Evolutionary conservation across 2,113 vertebrate species (phyloP), one percentile per base, ranked within the genome.

Genomic region (Odocoileus hemionus): DNA sequence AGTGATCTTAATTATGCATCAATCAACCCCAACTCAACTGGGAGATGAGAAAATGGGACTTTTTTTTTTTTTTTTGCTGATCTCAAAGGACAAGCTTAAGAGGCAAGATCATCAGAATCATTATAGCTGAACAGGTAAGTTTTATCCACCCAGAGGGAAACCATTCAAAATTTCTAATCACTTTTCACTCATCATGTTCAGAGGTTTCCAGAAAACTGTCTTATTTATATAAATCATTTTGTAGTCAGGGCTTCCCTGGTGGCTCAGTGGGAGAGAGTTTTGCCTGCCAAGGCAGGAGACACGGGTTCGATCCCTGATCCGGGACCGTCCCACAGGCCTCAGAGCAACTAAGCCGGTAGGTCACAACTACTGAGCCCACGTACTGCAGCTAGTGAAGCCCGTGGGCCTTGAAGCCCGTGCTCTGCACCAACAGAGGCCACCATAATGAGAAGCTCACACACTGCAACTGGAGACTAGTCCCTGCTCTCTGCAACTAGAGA

Each of bases 1-100:
- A 96, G 91, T 89, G 58, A 98, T 98, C 97, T 98, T 98, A 98
- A 98, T 98, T 98, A 97, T 89, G 64, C 91, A 98, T 98, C 97
- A 97, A 96, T 98, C 98, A 98, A 98, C 92, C 60, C 94, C 90
- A 95, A 91, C 43, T 97, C 50, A 87, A 95, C 90, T 93, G 91
- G 45, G 90, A 98, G 90, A 95, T 94, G 91, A 96, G 87, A 98
- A 98, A 2, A 13, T 95, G 79, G 0, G 5, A 87, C 94, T n/a
- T 70, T 67, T 67, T 67, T 93, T 95, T 94, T 64, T 70, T 36
- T 70, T 70, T 70, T 94, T 95, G 57, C 93, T 98, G 33, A 39
- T 95, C 93, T 96, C 70, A 98, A 97, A 98, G 97, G 97, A 96
- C 97, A 98, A 98, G 96, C n/a, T 45, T n/a, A 94, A 98, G 92